phyloP scores from a whole-genome alignment of 2,113 vertebrate genomes.

The Trematomus loennbergii region DNA sequence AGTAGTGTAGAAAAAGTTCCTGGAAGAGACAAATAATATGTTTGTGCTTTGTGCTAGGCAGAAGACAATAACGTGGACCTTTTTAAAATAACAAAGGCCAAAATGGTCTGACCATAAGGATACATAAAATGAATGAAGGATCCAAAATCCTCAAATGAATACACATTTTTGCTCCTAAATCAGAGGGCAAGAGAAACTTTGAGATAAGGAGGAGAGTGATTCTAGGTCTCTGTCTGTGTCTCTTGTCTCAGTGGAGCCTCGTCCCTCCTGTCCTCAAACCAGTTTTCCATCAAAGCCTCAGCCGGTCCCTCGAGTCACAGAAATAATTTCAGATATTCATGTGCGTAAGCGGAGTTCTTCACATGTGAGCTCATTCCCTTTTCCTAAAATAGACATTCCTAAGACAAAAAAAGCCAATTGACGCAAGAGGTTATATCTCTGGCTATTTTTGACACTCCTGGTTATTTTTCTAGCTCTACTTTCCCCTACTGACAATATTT shows the following conservation, averaged over 20 bases:
- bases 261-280: conserved; percentile 70
- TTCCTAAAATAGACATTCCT: conserved; percentile 77
- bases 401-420: conserved; percentile 59
- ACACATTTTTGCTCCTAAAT: background rate
- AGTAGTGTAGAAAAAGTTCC: background rate
- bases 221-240: conserved; percentile 49
- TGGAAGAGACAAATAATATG: background rate
- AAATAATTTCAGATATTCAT: conserved; percentile 76
- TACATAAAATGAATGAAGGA: no score
- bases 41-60: background rate
- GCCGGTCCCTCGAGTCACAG: conserved; percentile 64
- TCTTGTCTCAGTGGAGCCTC: conserved; percentile 49
- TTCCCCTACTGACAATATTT: conserved; percentile 73
- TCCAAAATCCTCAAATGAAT: background rate
- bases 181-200: conserved; percentile 11
- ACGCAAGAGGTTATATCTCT: conserved; percentile 71
- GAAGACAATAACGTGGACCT: background rate
- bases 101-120: no score
- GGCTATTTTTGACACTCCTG: conserved; percentile 75
- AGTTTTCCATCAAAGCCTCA: conserved; percentile 75
- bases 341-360: conserved; percentile 77
- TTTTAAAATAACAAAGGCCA: no score
- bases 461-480: conserved; percentile 72
- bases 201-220: conserved; percentile 17
- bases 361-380: conserved; percentile 77